A percentile compares a stretch with the other conserved stretches of the same genome.
These are phyloP conservation scores for Delphinapterus leucas DNA, from an alignment of 2,113 vertebrate species.

Conservation along the genomic window DNA sequence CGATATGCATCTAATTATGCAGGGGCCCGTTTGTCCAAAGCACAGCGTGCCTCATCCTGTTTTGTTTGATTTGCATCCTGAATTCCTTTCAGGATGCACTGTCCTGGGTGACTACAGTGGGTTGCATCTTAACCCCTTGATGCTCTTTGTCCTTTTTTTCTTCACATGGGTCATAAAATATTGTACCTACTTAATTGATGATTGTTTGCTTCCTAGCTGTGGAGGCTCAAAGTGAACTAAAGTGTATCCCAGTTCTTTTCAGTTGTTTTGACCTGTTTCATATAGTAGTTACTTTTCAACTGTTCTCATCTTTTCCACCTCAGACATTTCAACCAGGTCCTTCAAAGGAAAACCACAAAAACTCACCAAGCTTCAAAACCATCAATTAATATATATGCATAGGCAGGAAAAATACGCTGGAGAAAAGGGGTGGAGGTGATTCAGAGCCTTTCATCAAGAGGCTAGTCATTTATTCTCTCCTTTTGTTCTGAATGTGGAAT, in stretches of 20 bases:
- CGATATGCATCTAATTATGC: neutral
- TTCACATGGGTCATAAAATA: neutral
- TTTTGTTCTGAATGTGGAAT: neutral
- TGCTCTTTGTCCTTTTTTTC: neutral
- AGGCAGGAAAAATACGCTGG: neutral
- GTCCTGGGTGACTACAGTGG: neutral
- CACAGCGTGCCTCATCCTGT: neutral
- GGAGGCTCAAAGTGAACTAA: neutral
- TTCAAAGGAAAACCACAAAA: constrained; percentile 29
- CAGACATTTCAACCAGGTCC: neutral
- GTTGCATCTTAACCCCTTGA: neutral
- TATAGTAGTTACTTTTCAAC: neutral
- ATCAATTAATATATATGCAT: neutral
- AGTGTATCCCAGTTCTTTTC: neutral
- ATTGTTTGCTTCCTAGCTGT: neutral
- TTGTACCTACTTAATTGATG: neutral
- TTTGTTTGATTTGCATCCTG: neutral
- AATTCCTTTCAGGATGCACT: neutral
- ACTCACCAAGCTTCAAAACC: neutral
- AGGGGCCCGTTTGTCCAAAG: neutral
- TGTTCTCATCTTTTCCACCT: neutral
- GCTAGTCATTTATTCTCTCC: neutral
- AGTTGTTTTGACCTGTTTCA: constrained; percentile 24
- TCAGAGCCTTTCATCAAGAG: neutral
- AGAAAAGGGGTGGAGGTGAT: neutral